Conservation (phyloP, 2,888 invertebrate species). For the Caprella mutica region DNA sequence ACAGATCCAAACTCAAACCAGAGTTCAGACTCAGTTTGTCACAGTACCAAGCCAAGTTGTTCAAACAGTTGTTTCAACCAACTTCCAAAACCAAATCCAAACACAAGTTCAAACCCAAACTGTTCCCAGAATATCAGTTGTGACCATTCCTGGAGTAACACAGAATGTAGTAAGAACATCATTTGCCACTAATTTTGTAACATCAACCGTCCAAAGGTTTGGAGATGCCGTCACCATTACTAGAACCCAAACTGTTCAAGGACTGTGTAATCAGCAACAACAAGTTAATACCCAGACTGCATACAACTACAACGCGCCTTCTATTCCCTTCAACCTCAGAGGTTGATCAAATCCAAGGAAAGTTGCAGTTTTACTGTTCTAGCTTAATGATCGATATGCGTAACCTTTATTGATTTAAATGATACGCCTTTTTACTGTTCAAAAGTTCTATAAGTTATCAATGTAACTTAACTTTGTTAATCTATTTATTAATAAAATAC, state of each 20-base stretch:
- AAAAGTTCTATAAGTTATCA: too few relatives aligned
- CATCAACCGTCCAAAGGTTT: slow-evolving; percentile 14
- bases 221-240: slow-evolving; percentile 17
- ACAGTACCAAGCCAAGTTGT: slow-evolving; percentile 21
- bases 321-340: slow-evolving; percentile 16
- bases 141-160: slow-evolving; percentile 19
- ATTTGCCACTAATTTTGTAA: slow-evolving; percentile 10
- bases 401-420: too few relatives aligned
- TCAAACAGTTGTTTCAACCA: slow-evolving; percentile 23
- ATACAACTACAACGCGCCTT: slow-evolving; percentile 22
- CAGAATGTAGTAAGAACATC: slow-evolving; percentile 12
- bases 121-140: background rate
- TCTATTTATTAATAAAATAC: too few relatives aligned
- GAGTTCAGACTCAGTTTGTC: slow-evolving; percentile 14
- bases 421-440: too few relatives aligned
- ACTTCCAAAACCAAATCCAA: slow-evolving; percentile 15
- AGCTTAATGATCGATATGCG: too few relatives aligned
- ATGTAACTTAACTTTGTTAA: too few relatives aligned
- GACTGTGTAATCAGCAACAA: slow-evolving; percentile 6
- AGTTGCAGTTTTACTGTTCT: too few relatives aligned
- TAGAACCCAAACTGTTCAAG: slow-evolving; percentile 22
- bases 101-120: slow-evolving; percentile 20
- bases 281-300: slow-evolving; percentile 13
- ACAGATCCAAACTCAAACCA: slow-evolving; percentile 13
- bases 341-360: too few relatives aligned